Evolutionary conservation across 2,113 vertebrate species (phyloP), one percentile per base, ranked within the genome.

Genomic region (Cheirogaleus medius): DNA sequence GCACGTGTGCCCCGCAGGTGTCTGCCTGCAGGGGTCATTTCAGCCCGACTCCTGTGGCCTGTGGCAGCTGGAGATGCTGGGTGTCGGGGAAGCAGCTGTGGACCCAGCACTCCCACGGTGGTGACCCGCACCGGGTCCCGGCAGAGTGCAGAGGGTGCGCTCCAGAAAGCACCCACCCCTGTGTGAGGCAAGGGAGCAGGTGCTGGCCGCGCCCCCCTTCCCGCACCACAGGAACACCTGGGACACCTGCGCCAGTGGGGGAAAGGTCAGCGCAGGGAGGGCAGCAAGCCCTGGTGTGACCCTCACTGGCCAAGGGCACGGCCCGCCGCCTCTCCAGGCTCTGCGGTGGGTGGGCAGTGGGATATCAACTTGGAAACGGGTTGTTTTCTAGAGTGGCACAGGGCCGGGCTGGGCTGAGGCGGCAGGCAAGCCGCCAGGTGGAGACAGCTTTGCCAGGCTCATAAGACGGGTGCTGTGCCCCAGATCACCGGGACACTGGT

Each of bases 1-100:
- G 11, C 0, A 0, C 74, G 34, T 23, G 42, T 2, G 71, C 47
- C 3, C 34, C 5, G 0, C 11, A 29, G 60, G 8, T 0, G 32
- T 21, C 84, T 6, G 54, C 56, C 64, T 21, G 18, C 23, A 8
- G 37, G 11, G n/a, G 18, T 49, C 74, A 29, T 13, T 63, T 63
- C 27, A 29, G 60, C 60, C 58, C 25, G 27, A 29, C 6, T 20
- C 54, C 54, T 56, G 54, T 5, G 13, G 29, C 6, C 56, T 58
- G 56, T 2, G 13, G 29, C 27, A 14, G 63, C 44, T 68, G 0
- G 14, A 8, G n/a, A 11, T 1, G 12, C 37, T 21, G 42, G 34
- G 73, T 37, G 11, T 60, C 20, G 8, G 89, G 83, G n/a, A 84
- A 1, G 8, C 37, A 34, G 0, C 71, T 10, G 34, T 37, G 6